Conservation (phyloP, 2,888 invertebrate genomes). For the Andrena camellia region DNA sequence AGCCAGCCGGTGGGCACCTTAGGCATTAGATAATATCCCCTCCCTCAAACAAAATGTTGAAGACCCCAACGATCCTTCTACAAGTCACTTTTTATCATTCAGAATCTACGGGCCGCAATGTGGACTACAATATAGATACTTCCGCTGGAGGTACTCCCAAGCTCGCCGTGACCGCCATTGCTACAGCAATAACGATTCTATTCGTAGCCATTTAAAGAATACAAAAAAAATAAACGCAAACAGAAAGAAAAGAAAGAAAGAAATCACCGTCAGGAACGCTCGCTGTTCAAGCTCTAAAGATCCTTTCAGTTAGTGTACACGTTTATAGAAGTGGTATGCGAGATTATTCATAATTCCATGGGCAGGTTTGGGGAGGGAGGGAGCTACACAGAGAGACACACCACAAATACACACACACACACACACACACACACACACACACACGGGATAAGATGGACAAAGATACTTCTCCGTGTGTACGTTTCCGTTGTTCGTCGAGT, state of each 20-base stretch:
- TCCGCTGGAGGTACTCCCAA: conserved; percentile 81
- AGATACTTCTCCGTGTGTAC: conserved; percentile 4
- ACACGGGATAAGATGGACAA: not conserved
- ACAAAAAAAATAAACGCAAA: conserved; percentile 5
- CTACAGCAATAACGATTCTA: conserved; percentile 81
- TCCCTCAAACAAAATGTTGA: conserved; percentile 43
- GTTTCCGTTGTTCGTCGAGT: not conserved
- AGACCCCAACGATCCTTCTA: conserved; percentile 67
- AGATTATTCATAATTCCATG: conserved; percentile 32
- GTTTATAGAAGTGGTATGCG: conserved; percentile 50
- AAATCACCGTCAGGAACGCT: conserved; percentile 56
- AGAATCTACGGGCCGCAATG: conserved; percentile 81
- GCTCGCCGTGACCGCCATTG: conserved; percentile 82
- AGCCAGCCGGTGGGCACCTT: conserved; percentile 50
- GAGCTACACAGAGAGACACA: conserved; percentile 28
- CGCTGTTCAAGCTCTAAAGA: conserved; percentile 58
- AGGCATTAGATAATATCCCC: conserved; percentile 48
- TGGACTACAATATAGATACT: conserved; percentile 79
- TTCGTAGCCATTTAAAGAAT: conserved; percentile 75
- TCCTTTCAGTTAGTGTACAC: conserved; percentile 45
- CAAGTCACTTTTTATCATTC: conserved; percentile 82
- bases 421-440: conserved; percentile 4
- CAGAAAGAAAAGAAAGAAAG: not conserved
- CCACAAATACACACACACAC: not conserved
- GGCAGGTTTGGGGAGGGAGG: conserved; percentile 10